phyloP scores from a whole-genome alignment of 2,888 invertebrate species.

The Euzophera pinguis region DNA sequence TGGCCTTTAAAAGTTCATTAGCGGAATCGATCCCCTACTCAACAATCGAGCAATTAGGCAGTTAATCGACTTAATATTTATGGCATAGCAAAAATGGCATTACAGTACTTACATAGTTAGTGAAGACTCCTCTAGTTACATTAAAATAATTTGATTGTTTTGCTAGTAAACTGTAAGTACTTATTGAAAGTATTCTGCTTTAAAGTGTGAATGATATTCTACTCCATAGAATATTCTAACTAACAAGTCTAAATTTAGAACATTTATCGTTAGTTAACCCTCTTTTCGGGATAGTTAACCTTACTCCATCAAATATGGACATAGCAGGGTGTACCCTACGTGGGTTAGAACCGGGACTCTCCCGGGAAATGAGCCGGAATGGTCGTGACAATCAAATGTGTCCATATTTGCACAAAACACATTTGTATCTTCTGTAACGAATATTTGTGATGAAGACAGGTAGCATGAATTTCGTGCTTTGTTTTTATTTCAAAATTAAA shows the following conservation, averaged over 20 bases:
- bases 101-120: no score
- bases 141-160: no score
- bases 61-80: no score
- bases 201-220: neutral
- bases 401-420: neutral
- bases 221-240: constrained; percentile 1
- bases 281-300: constrained; percentile 31
- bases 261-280: constrained; percentile 8
- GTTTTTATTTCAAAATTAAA: no score
- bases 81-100: no score
- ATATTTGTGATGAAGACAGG: neutral
- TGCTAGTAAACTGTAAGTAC: no score
- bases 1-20: no score
- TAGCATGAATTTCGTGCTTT: neutral
- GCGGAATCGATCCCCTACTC: no score
- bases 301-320: constrained; percentile 48
- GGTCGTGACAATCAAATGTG: constrained; percentile 18
- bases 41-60: no score
- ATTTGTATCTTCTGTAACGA: neutral
- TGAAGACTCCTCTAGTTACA: no score
- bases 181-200: neutral
- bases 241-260: constrained; percentile 2
- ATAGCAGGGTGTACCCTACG: constrained; percentile 29
- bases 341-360: constrained; percentile 17
- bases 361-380: constrained; percentile 17